Evolutionary conservation across 2,113 vertebrate species (phyloP), one percentile per base, ranked within the genome.

Genomic region (Stegastes partitus): DNA sequence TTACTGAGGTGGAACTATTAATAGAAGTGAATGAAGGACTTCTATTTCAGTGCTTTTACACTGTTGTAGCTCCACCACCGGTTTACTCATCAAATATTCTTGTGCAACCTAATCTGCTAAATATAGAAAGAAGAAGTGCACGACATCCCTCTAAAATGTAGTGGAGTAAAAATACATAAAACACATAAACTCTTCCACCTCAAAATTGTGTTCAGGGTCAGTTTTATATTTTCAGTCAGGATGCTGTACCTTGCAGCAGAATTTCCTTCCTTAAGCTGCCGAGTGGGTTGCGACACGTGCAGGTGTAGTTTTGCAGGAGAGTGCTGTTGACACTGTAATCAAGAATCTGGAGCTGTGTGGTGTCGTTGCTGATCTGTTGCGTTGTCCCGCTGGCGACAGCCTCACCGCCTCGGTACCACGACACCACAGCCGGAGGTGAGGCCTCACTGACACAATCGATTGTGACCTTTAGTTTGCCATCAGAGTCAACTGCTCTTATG

Each of bases 211-310:
- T n/a, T 11, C 3, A 39, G 21, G 9, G 15, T 26, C 22, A 16
- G 49, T 21, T 57, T 26, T 18, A 4, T 19, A 34, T 28, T 22
- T n/a, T 1, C 39, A 42, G 10, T 2, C 11, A 12, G 12, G 39
- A 42, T 12, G 11, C 1, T 42, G 2, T 81, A 94, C 94, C 93
- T 79, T 19, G 72, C 10, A 94, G 28, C 8, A 67, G 65, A 1
- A 89, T 62, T 15, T 64, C 21, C 21, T 47, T 63, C 0, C 14
- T 81, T 66, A 69, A 68, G 51, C 39, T 74, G 37, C 93, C 90
- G 28, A 94, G 85, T 5, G 89, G 87, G 62, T 94, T 95, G 53
- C 12, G 26, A 54, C 87, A 85, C 18, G 37, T 73, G 66, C 93
- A 93, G 14, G 74, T 81, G 80, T 88, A 93, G 68, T 62, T 92